phyloP scores from a whole-genome alignment of 2,113 vertebrate species.

The Rhynchomys soricoides region DNA sequence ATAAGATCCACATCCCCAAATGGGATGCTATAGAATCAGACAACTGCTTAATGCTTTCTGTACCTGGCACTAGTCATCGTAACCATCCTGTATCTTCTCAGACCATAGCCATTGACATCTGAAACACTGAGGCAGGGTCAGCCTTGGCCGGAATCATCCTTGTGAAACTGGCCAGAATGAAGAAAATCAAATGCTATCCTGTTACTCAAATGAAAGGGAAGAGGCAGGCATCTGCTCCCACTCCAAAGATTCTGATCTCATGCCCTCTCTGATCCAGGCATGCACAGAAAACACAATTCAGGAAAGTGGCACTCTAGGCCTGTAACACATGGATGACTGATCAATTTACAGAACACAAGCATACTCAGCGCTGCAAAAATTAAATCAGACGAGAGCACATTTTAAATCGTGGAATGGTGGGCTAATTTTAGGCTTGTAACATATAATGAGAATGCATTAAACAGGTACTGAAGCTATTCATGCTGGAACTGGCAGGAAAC shows the following conservation, averaged over 20 bases:
- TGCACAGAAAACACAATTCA: conserved; percentile 46
- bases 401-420: conserved; percentile 55
- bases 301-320: conserved; percentile 37
- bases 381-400: conserved; percentile 74
- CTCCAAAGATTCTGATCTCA: conserved; percentile 49
- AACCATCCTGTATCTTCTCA: not conserved
- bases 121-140: not conserved
- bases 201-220: conserved; percentile 49
- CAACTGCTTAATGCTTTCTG: not conserved
- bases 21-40: not conserved
- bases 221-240: conserved; percentile 58
- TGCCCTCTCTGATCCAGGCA: conserved; percentile 43
- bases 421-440: conserved; percentile 6
- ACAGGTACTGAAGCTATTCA: conserved; percentile 12
- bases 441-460: conserved; percentile 46
- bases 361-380: conserved; percentile 73
- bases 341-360: conserved; percentile 64
- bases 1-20: not conserved
- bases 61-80: not conserved
- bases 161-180: conserved; percentile 63
- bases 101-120: not conserved
- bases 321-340: conserved; percentile 53
- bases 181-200: conserved; percentile 51
- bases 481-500: conserved; percentile 18
- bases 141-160: not conserved